Conservation (phyloP, 92 coral and sea anemone genomes). For the Phenganax marumi region DNA sequence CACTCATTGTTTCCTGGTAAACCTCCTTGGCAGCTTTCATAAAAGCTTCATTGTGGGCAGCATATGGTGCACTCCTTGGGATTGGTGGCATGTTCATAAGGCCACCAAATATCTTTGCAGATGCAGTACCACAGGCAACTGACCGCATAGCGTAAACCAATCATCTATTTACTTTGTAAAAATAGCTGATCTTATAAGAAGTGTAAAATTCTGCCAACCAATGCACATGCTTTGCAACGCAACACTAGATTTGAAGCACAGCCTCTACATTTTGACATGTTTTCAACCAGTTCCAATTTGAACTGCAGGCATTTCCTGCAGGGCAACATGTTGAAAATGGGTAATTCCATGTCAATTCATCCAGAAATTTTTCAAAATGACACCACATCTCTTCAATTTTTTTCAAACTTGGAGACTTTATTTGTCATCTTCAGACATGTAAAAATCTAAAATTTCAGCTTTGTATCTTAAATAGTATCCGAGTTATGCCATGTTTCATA, state of each 20-base stretch:
- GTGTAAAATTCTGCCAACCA: not conserved
- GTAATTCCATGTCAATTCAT: slow-evolving; percentile 17
- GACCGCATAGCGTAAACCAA: not conserved
- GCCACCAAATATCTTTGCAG: not conserved
- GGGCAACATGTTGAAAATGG: not conserved
- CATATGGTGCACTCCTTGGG: no score
- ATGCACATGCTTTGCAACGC: not conserved
- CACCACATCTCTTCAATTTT: not conserved
- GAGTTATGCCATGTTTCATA: not conserved
- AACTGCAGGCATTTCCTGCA: slow-evolving; percentile 4
- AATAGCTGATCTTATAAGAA: not conserved
- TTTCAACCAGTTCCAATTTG: not conserved
- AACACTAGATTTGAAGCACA: not conserved
- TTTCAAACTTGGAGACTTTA: slow-evolving; percentile 8
- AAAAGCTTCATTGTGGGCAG: not conserved
- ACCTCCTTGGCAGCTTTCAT: not conserved
- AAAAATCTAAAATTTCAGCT: slow-evolving; percentile 1
- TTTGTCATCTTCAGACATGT: not conserved
- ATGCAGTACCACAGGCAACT: not conserved
- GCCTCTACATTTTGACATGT: not conserved
- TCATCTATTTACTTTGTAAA: not conserved
- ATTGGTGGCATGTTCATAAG: not conserved
- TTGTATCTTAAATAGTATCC: not conserved
- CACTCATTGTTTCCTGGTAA: not conserved
- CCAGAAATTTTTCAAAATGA: not conserved